Base-by-base conservation (phyloP, 30 jellyfish, hydroid and myxozoan species). In the Aurelia aurita complex sp. Pacific region DNA sequence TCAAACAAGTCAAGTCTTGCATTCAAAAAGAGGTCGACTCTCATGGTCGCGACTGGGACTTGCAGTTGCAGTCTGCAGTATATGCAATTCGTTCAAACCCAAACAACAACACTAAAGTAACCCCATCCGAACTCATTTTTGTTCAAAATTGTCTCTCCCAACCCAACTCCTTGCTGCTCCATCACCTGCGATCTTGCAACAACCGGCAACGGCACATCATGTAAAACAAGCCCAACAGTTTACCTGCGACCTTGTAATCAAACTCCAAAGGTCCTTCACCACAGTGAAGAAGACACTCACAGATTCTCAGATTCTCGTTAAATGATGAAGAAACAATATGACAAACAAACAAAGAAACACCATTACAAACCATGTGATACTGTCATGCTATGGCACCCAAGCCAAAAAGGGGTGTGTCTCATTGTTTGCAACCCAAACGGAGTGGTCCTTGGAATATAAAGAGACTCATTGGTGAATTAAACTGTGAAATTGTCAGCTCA, bases 1-100 rank as follows among this genome's bases (percentile, higher is more conserved):
- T 78, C 42, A 78, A 78, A 35, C 88, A 78, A 78, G 80, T 62
- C 53, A 78, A 78, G 54, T 60, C 88, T 16, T 78, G 88, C 54
- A 65, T 78, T 10, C 88, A 62, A 66, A 78, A 78, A 46, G 79
- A 60, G 42, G 88, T 62, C 59, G 88, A 78, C 74, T 42, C 23
- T 11, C 76, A 53, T 38, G 50, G 50, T 4, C 50, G 50, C 40
- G 61, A 57, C 16, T 77, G 78, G 87, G 87, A 77, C 50, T 29
- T 29, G 42, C 75, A 77, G 33, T 59, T 77, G 29, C 29, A 23
- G 29, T 23, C 29, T 23, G 40, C 76, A 52, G 80, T 40, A 23
- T 73, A 42, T 29, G 74, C 73, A 9, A 73, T 73, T 5, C 17
- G 83, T 29, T 46, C 70, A 73, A 63, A 53, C 33, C 53, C 19